phyloP scores from a whole-genome alignment of 2,888 invertebrate genomes.

The Anoplius nigerrimus region DNA sequence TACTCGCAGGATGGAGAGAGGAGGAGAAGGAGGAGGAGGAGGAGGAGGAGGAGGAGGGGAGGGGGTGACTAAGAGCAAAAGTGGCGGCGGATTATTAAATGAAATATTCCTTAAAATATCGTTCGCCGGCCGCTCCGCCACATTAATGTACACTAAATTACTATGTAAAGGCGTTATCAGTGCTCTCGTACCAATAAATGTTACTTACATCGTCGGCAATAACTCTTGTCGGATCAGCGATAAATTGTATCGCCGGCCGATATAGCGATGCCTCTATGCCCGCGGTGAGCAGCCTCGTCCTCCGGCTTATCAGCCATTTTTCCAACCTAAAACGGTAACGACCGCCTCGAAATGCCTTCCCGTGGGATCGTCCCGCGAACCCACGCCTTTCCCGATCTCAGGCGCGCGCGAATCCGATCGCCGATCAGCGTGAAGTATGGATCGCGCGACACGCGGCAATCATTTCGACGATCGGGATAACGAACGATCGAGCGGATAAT shows the following conservation, averaged over 20 bases:
- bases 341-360: too few species aligned
- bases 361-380: too few species aligned
- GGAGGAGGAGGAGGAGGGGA: too few species aligned
- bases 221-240: conserved; percentile 25
- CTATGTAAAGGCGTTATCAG: conserved; percentile 48
- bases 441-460: not conserved
- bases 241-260: conserved; percentile 1
- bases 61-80: too few species aligned
- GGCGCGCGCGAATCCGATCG: not conserved
- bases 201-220: conserved; percentile 49
- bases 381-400: too few species aligned
- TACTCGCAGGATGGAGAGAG: too few species aligned
- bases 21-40: too few species aligned
- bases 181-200: conserved; percentile 48
- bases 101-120: conserved; percentile 49
- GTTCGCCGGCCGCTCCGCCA: conserved; percentile 26
- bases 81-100: conserved; percentile 47
- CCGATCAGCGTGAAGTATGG: not conserved
- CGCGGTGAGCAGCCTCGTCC: too few species aligned
- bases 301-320: too few species aligned
- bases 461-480: not conserved
- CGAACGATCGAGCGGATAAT: conserved; percentile 4
- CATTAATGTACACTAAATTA: conserved; percentile 57
- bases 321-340: too few species aligned
- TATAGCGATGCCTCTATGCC: not conserved